Evolutionary conservation across 2,888 invertebrate genomes (phyloP), one percentile per base, ranked within the genome.

Genomic region (Polietes domitor): DNA sequence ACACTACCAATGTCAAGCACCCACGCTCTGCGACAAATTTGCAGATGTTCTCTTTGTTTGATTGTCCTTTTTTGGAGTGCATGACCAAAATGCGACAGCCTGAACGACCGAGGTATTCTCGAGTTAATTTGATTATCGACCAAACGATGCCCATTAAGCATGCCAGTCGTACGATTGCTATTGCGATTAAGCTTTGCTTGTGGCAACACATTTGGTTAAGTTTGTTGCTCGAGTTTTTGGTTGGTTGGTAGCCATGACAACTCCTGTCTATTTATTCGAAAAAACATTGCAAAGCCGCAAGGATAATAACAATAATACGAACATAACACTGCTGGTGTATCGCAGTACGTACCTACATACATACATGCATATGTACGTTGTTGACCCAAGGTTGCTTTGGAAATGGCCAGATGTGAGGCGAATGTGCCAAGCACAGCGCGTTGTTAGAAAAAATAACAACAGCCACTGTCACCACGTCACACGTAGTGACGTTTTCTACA

Each of bases 81-180:
- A 77, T 77, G 75, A 77, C 80, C 71, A 47, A 65, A 74, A 47
- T 65, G 70, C 70, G 47, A 28, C 43, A 70, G 43, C n/a, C 24
- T 61, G n/a, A 19, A 17, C 43, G 43, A 68, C 37, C 24, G 12
- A 43, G 6, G 21, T 58, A 71, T 76, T 68, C 71, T 75, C 72
- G 81, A 82, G 85, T 88, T 89, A 90, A 90, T 89, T 89, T 90
- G 89, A 89, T 89, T 90, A 90, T 90, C 90, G 90, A 90, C 90
- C 90, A 90, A 90, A 90, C 90, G 89, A 85, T 90, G 89, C 87
- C 90, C 90, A 89, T 89, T 88, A n/a, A 89, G 82, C 83, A 82
- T 85, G 80, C 76, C 76, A 73, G 26, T 24, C 63, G 55, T 71
- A 80, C 80, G 47, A 53, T 70, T 71, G 32, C 37, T 75, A 19